Base-by-base conservation (phyloP, 2,113 vertebrate species). In the Setophaga kirtlandii region DNA sequence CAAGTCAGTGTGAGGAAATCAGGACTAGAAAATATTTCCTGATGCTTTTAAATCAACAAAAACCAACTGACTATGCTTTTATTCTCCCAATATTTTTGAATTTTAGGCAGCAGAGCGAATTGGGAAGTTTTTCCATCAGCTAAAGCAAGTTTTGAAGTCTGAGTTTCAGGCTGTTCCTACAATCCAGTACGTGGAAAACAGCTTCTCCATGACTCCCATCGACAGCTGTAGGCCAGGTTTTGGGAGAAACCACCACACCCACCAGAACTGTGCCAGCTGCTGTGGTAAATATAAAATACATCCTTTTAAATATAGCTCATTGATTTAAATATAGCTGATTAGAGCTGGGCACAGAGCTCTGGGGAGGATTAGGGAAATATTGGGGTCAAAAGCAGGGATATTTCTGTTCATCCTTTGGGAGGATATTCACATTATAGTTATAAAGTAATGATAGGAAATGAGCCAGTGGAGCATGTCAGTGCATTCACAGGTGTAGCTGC, bases 201-300 rank as follows among this genome's bases (percentile, higher is more conserved):
- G 98, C 33, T 96, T 98, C 87, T 97, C 97, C 11, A 91, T 97
- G 28, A 75, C 65, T 25, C 96, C 85, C 47, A 24, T 97, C 7
- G 97, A 98, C 90, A 98, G 97, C 50, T 98, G 98, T 31, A 95
- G 16, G 9, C 97, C 98, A 49, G 98, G 98, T 5, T 98, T 98
- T 87, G 98, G 98, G 77, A 98, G 97, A 83, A 97, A 97, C n/a
- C 39, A 93, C 14, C 12, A 91, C 89, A 96, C 69, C 30, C 98
- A 98, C 78, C 93, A 82, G 77, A 97, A 93, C 59, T 98, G 98
- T 0, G 88, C 98, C 31, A 94, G 92, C 63, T 98, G 98, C 94
- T 98, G 98, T 0, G 98, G 98, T 98, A 98, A 98, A 85, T 95
- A 89, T 46, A 19, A 87, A 69, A 65, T 6, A 16, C 37, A 30